phyloP scores from a whole-genome alignment of 2,797 vertebrate species.

The Eleutherodactylus coqui region DNA sequence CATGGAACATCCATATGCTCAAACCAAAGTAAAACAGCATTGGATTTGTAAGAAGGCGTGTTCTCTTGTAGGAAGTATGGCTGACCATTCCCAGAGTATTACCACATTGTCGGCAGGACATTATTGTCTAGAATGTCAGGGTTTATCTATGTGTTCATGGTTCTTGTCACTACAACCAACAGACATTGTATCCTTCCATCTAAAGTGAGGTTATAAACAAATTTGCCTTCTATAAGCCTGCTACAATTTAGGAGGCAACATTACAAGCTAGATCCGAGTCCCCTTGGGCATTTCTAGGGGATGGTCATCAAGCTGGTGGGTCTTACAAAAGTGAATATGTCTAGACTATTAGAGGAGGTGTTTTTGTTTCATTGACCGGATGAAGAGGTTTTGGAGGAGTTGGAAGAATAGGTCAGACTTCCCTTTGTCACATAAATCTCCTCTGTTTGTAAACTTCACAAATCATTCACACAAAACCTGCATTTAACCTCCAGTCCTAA shows the following conservation, averaged over 20 bases:
- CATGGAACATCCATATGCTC: too few relatives aligned
- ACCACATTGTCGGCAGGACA: too few relatives aligned
- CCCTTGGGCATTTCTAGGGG: background rate
- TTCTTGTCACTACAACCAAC: too few relatives aligned
- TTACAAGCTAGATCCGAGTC: background rate
- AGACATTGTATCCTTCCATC: too few relatives aligned
- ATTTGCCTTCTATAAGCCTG: background rate
- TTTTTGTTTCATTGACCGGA: constrained; percentile 12
- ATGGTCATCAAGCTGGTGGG: constrained; percentile 2
- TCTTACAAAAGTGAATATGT: constrained; percentile 4
- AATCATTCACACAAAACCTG: constrained; percentile 14
- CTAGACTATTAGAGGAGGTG: background rate
- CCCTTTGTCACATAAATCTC: constrained; percentile 4
- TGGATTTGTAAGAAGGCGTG: too few relatives aligned
- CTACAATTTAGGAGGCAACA: background rate
- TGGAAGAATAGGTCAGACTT: background rate
- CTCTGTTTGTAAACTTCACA: constrained; percentile 19
- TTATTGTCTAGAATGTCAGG: too few relatives aligned
- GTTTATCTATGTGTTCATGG: too few relatives aligned
- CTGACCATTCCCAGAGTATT: too few relatives aligned
- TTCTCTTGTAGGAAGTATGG: too few relatives aligned
- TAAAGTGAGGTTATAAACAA: background rate
- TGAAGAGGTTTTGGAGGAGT: constrained; percentile 15
- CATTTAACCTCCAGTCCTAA: background rate
- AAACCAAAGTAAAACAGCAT: too few relatives aligned